Evolutionary conservation across 2,113 vertebrate species (phyloP), one percentile per base, ranked within the genome.

Genomic region (Heterotis niloticus): DNA sequence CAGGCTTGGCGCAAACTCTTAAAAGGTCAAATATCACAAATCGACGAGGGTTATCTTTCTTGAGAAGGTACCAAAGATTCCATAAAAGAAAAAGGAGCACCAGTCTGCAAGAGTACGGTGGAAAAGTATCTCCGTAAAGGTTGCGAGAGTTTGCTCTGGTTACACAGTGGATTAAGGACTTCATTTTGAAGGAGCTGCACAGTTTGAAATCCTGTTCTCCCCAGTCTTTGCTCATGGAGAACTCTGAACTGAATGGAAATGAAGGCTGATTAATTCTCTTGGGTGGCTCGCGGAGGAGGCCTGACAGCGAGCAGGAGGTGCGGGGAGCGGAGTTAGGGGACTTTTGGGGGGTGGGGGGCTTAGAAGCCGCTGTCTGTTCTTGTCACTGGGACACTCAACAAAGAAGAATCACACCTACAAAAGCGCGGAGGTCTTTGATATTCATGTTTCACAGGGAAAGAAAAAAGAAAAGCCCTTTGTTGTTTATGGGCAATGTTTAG

Each of bases 1-100:
- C 86, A 84, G 26, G 73, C 85, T 83, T 71, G 26, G 74, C 29
- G 28, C 28, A 62, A 18, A 54, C 16, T 86, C 83, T 78, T 82
- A 44, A 87, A 92, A 90, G 90, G 88, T 90, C 89, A 90, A 78
- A 85, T 87, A 81, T 86, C 84, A 87, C 26, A 83, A 82, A 86
- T 83, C 84, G 77, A 74, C 85, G 80, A 76, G 83, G 80, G 69
- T 79, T 70, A 83, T 81, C 77, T 71, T n/a, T 76, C 73, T 75
- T 64, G 79, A 74, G 81, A 85, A 78, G 52, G 79, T 67, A 14
- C 78, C 79, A 81, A 78, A 77, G 79, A 80, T 80, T 82, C 81
- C 78, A 56, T 69, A 59, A 59, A 72, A 67, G 34, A 17, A 52
- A 64, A 62, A 28, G 17, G 69, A 64, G 60, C 76, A 23, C 67